Conservation (phyloP, 2,888 invertebrate genomes). For the Saturnia japonica region DNA sequence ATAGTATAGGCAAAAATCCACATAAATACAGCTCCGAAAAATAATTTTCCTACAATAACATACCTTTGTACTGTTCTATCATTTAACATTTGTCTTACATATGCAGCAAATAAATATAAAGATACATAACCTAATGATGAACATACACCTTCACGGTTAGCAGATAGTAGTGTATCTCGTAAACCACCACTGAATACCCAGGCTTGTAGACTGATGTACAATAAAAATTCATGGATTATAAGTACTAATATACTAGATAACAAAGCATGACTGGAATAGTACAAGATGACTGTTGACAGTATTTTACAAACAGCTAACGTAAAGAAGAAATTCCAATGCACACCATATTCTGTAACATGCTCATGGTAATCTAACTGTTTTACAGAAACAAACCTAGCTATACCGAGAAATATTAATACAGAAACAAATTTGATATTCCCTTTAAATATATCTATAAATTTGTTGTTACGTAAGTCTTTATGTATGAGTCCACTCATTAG, state of each 20-base stretch:
- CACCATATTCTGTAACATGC: slow-evolving; percentile 96
- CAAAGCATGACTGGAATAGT: slow-evolving; percentile 77
- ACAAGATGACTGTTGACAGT: slow-evolving; percentile 84
- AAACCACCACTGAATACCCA: slow-evolving; percentile 85
- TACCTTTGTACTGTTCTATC: slow-evolving; percentile 50
- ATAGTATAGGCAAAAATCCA: slow-evolving; percentile 74
- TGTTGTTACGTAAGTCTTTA: slow-evolving; percentile 53
- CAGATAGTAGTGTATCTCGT: slow-evolving; percentile 84
- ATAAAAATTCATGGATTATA: slow-evolving; percentile 84
- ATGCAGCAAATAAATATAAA: slow-evolving; percentile 89
- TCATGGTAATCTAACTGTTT: slow-evolving; percentile 90
- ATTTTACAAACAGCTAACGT: slow-evolving; percentile 93
- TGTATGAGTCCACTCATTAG: slow-evolving; percentile 90
- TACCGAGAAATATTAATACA: slow-evolving; percentile 81
- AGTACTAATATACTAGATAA: slow-evolving; percentile 80
- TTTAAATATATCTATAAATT: slow-evolving; percentile 52
- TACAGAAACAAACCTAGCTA: slow-evolving; percentile 82
- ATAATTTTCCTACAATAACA: slow-evolving; percentile 39
- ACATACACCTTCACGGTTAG: slow-evolving; percentile 95
- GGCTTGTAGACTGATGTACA: slow-evolving; percentile 84
- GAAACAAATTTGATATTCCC: slow-evolving; percentile 61
- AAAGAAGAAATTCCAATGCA: slow-evolving; percentile 99
- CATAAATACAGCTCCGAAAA: slow-evolving; percentile 45
- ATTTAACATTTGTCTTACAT: slow-evolving; percentile 81
- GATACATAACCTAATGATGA: slow-evolving; percentile 93